Conservation (phyloP, 1,140 invertebrate species). For the Bombus consobrinus region DNA sequence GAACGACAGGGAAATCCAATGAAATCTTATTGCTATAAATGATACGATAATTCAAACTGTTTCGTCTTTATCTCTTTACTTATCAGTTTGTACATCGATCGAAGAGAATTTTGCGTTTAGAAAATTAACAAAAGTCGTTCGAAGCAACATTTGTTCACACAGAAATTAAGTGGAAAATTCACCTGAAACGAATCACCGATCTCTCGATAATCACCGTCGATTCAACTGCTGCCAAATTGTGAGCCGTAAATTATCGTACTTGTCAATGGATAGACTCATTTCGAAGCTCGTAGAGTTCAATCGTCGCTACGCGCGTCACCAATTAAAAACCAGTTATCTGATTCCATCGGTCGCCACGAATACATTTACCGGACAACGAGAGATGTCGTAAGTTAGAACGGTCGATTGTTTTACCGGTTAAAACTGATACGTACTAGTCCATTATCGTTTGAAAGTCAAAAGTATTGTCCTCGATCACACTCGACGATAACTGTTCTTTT, state of each 20-base stretch:
- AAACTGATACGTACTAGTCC: slow-evolving; percentile 49
- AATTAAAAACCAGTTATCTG: slow-evolving; percentile 42
- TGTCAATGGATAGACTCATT: neutral
- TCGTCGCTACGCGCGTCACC: slow-evolving; percentile 25
- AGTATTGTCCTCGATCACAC: neutral
- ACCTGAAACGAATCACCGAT: no score
- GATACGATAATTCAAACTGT: neutral
- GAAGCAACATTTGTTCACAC: no score
- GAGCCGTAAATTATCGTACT: slow-evolving; percentile 2
- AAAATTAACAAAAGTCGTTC: no score
- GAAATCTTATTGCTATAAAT: neutral
- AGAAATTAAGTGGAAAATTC: no score
- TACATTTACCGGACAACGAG: slow-evolving; percentile 24
- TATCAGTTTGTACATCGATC: neutral
- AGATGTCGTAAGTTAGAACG: slow-evolving; percentile 26
- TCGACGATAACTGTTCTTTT: neutral
- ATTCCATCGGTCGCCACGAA: slow-evolving; percentile 18
- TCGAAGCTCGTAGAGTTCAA: slow-evolving; percentile 10
- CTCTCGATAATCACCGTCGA: no score
- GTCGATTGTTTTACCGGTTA: slow-evolving; percentile 59
- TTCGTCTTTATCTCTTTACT: neutral
- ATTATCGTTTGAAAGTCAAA: slow-evolving; percentile 29
- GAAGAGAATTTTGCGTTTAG: no score
- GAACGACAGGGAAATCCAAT: no score
- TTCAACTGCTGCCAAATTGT: neutral